Percentiles rank a stretch among this genome's conserved stretches.
Conservation (phyloP, 2,888 invertebrate genomes). For the Xestia ashworthii region DNA sequence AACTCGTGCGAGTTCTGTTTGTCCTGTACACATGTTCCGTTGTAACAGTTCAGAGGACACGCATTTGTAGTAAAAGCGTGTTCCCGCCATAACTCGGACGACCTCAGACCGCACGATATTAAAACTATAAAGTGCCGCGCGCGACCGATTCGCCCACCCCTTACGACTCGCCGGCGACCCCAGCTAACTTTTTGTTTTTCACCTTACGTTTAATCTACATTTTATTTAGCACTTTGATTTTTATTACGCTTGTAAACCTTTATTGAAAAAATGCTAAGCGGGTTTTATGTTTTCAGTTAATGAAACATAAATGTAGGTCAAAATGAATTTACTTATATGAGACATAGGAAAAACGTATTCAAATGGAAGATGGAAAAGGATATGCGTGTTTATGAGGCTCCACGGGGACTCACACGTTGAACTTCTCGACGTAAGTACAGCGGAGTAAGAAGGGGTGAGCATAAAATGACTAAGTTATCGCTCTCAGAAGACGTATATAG, state of each 20-base stretch:
- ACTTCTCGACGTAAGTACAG: constrained; percentile 84
- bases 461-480: constrained; percentile 90
- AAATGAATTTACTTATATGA: constrained; percentile 62
- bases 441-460: constrained; percentile 86
- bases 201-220: constrained; percentile 73
- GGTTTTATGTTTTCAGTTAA: constrained; percentile 65
- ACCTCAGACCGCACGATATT: constrained; percentile 86
- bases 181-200: constrained; percentile 75
- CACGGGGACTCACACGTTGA: constrained; percentile 84
- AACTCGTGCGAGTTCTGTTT: constrained; percentile 70
- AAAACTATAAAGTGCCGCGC: constrained; percentile 89
- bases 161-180: constrained; percentile 68
- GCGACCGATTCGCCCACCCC: constrained; percentile 79
- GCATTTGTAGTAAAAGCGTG: constrained; percentile 84
- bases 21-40: constrained; percentile 71
- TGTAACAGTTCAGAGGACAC: constrained; percentile 73
- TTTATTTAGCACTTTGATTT: constrained; percentile 77
- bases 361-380: constrained; percentile 85
- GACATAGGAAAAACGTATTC: constrained; percentile 79
- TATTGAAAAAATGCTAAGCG: constrained; percentile 72
- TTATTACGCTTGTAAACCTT: constrained; percentile 74
- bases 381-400: constrained; percentile 87
- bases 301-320: constrained; percentile 66
- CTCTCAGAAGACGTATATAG: constrained; percentile 88
- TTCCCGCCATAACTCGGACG: constrained; percentile 80